phyloP scores from a whole-genome alignment of 1,140 invertebrate species.

The Brachionus sp. region DNA sequence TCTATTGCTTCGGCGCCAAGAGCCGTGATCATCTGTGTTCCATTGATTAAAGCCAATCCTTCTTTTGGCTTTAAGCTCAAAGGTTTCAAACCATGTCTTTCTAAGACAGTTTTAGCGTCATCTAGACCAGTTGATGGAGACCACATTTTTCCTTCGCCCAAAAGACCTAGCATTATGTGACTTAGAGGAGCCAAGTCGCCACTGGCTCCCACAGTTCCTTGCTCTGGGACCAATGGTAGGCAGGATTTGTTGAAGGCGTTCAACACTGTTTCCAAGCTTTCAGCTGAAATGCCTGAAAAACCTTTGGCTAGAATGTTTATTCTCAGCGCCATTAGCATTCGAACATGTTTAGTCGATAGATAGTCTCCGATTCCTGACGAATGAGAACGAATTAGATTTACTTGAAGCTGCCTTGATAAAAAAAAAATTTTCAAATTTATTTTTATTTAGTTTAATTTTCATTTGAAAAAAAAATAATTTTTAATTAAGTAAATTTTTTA shows the following conservation, averaged over 20 bases:
- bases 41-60: slow-evolving; percentile 71
- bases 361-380: slow-evolving; percentile 69
- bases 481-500: too few species aligned
- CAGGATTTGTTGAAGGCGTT: slow-evolving; percentile 71
- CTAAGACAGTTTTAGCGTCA: slow-evolving; percentile 66
- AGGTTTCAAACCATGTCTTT: slow-evolving; percentile 65
- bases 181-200: slow-evolving; percentile 71
- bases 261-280: slow-evolving; percentile 66
- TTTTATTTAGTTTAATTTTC: too few species aligned
- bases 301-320: slow-evolving; percentile 73
- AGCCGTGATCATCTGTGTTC: slow-evolving; percentile 71
- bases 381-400: slow-evolving; percentile 71
- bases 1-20: slow-evolving; percentile 69
- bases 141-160: slow-evolving; percentile 78
- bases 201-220: slow-evolving; percentile 72
- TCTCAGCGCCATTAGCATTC: slow-evolving; percentile 69
- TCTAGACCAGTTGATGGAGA: slow-evolving; percentile 70
- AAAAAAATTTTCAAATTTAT: not conserved
- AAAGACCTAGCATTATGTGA: slow-evolving; percentile 69
- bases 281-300: slow-evolving; percentile 68
- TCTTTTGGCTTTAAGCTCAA: slow-evolving; percentile 68
- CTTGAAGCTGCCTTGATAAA: slow-evolving; percentile 65
- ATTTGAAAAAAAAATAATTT: not conserved
- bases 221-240: slow-evolving; percentile 71
- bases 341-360: slow-evolving; percentile 65